A percentile compares a stretch with the other conserved stretches of the same genome.
Conservation (phyloP, 2,888 invertebrate genomes). For the Orgyia antiqua region DNA sequence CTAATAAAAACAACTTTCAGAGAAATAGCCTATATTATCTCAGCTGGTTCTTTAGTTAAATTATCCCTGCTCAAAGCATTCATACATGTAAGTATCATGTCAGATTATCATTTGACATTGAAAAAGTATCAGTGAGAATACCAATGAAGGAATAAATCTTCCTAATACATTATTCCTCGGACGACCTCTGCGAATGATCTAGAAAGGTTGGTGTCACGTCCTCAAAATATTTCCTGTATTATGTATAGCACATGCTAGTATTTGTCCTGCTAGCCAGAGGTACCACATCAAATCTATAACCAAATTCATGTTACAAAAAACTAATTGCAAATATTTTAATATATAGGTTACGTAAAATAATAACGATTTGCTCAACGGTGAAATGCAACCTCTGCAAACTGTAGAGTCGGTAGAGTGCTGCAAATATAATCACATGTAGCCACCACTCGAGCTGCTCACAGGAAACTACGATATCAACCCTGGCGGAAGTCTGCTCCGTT, state of each 20-base stretch:
- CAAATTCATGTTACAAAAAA: too few species aligned
- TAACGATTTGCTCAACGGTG: too few species aligned
- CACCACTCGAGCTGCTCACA: constrained; percentile 18
- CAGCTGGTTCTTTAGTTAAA: too few species aligned
- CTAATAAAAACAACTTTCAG: too few species aligned
- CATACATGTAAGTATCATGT: constrained; percentile 42
- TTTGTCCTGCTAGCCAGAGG: constrained; percentile 15
- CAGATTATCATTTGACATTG: constrained; percentile 56
- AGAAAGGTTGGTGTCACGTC: constrained; percentile 32
- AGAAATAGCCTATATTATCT: too few species aligned
- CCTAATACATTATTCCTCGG: constrained; percentile 40
- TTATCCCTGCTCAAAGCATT: too few species aligned
- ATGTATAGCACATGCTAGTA: constrained; percentile 23
- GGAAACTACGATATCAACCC: constrained; percentile 49
- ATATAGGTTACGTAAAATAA: too few species aligned
- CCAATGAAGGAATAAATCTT: constrained; percentile 38
- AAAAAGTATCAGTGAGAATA: constrained; percentile 42
- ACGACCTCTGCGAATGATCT: constrained; percentile 40
- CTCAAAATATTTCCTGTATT: constrained; percentile 28
- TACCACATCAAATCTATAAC: too few species aligned
- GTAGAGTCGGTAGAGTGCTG: too few species aligned
- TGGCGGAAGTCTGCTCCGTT: constrained; percentile 33
- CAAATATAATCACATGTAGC: too few species aligned
- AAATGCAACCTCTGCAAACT: too few species aligned
- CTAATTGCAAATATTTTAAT: too few species aligned